Percentiles rank a stretch among this genome's conserved stretches.
Conservation (phyloP, 1,140 invertebrate species). For the Drosophila chauvacae region DNA sequence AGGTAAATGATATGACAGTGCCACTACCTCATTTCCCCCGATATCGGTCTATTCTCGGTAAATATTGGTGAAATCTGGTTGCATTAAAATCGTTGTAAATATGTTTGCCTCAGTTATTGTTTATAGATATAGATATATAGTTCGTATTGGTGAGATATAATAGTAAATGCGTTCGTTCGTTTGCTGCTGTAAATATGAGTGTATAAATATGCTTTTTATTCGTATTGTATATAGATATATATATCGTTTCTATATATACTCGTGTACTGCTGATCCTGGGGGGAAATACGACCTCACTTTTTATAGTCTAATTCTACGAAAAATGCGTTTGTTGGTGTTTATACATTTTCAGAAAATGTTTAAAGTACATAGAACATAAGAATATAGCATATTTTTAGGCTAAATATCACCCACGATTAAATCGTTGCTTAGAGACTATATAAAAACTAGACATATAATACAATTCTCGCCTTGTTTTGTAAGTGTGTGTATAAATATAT, state of each 20-base stretch:
- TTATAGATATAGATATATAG: slow-evolving; percentile 43
- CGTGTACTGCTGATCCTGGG: slow-evolving; percentile 52
- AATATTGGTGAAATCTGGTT: slow-evolving; percentile 57
- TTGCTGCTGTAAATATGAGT: slow-evolving; percentile 67
- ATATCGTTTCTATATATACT: slow-evolving; percentile 45
- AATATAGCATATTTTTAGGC: slow-evolving; percentile 83
- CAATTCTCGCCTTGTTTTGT: slow-evolving; percentile 52
- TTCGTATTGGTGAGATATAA: slow-evolving; percentile 58
- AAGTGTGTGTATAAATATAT: slow-evolving; percentile 63
- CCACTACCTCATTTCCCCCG: slow-evolving; percentile 53
- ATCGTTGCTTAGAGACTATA: slow-evolving; percentile 80
- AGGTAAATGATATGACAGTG: slow-evolving; percentile 52
- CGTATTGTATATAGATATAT: slow-evolving; percentile 38
- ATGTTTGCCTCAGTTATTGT: slow-evolving; percentile 44
- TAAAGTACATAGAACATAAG: slow-evolving; percentile 82
- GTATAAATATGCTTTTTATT: slow-evolving; percentile 56
- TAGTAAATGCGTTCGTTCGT: slow-evolving; percentile 49
- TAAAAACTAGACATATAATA: slow-evolving; percentile 79
- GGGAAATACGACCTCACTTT: slow-evolving; percentile 27
- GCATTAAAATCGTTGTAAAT: slow-evolving; percentile 80
- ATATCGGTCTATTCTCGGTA: slow-evolving; percentile 36
- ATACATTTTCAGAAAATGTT: slow-evolving; percentile 81
- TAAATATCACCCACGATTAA: slow-evolving; percentile 84
- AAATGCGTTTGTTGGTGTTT: slow-evolving; percentile 52
- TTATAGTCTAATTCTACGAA: slow-evolving; percentile 22